Conservation (phyloP, 2,113 vertebrate genomes). For the Turnix velox region DNA sequence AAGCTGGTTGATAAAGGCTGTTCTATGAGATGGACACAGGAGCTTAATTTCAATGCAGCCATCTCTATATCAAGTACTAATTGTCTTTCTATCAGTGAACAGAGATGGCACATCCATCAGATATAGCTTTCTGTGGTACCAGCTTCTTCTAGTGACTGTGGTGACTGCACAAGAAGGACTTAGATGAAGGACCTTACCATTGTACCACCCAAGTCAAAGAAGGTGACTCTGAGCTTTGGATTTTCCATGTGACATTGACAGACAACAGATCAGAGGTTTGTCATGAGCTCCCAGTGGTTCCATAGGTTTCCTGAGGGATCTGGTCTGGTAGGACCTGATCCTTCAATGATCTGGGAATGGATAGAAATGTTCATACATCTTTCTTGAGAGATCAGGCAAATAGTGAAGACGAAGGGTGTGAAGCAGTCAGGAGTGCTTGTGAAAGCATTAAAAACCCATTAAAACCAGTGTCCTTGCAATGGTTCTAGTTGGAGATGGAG, state of each 20-base stretch:
- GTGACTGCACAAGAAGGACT: background rate
- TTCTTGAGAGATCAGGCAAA: background rate
- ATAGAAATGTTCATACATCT: background rate
- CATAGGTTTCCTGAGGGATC: background rate
- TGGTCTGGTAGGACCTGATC: background rate
- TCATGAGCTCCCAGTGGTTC: background rate
- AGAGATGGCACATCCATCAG: background rate
- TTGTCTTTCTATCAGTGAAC: background rate
- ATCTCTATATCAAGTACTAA: background rate
- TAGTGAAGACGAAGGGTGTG: background rate
- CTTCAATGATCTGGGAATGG: background rate
- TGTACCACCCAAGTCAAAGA: background rate
- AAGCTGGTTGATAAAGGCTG: background rate
- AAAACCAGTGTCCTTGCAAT: background rate
- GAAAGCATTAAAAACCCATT: background rate
- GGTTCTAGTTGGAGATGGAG: background rate
- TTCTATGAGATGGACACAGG: background rate
- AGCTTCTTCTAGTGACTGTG: background rate
- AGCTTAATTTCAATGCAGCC: background rate
- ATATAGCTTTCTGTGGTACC: accelerated
- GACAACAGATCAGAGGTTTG: background rate
- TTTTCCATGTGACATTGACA: background rate
- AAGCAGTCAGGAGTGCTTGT: background rate
- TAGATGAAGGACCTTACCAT: background rate
- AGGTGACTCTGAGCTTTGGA: background rate